These are phyloP conservation scores for Leptodactylus fuscus DNA, from an alignment of 2,113 vertebrate species.

Conservation along the genomic window DNA sequence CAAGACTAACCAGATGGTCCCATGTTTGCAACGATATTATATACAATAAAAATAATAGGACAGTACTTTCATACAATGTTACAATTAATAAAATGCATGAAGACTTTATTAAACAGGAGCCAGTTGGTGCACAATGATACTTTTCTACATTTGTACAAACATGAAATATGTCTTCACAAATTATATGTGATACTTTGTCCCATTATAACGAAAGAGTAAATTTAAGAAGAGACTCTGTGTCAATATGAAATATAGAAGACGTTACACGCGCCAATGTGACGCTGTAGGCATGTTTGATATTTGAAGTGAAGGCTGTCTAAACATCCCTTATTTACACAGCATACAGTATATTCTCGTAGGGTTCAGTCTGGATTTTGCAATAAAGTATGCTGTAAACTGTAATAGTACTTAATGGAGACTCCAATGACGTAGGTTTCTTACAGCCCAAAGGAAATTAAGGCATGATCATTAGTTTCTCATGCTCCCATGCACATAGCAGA, in stretches of 20 bases:
- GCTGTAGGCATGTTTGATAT: too few relatives aligned
- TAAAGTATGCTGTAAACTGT: neutral
- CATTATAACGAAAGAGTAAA: neutral
- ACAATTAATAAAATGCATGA: neutral
- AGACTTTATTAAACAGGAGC: neutral
- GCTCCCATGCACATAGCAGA: neutral
- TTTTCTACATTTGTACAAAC: conserved; percentile 4
- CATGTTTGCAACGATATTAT: too few relatives aligned
- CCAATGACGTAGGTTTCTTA: neutral
- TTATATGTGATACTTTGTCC: neutral
- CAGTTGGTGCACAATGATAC: neutral
- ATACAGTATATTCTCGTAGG: neutral
- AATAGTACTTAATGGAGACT: neutral
- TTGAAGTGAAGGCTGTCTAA: neutral
- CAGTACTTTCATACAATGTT: too few relatives aligned
- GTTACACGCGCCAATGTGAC: too few relatives aligned
- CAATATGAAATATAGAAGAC: neutral
- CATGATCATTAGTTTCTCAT: neutral
- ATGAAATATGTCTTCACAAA: neutral
- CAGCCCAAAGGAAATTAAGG: neutral
- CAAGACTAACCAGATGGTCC: too few relatives aligned
- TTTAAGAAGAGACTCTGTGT: neutral
- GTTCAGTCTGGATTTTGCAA: neutral
- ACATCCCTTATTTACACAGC: neutral
- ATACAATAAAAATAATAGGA: too few relatives aligned